Conservation (phyloP, 2,797 vertebrate species). For the Nannoperca obscura region DNA sequence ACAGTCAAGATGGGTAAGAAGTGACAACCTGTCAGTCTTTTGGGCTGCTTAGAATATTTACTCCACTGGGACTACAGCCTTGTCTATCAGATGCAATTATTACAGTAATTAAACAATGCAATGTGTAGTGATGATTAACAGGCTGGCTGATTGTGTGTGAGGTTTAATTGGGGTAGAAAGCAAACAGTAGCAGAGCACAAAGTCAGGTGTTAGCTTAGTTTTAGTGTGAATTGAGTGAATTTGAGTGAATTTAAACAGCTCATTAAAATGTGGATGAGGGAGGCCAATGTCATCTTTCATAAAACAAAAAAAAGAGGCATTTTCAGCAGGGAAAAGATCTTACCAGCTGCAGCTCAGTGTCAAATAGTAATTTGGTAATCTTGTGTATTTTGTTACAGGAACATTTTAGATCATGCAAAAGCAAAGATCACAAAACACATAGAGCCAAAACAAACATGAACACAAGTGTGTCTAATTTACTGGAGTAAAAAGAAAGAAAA, state of each 20-base stretch:
- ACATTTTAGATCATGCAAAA: constrained; percentile 20
- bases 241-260: neutral
- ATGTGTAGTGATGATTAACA: constrained; percentile 59
- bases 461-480: constrained; percentile 50
- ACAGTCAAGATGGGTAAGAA: constrained; percentile 8
- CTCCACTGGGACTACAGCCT: constrained; percentile 47
- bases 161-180: constrained; percentile 32
- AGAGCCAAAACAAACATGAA: constrained; percentile 51
- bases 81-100: constrained; percentile 69
- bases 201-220: neutral
- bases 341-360: neutral
- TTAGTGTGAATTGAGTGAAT: too few species aligned
- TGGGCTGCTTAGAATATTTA: constrained; percentile 39
- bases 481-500: constrained; percentile 44
- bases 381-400: constrained; percentile 23
- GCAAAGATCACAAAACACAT: constrained; percentile 30
- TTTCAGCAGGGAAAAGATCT: constrained; percentile 9
- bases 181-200: constrained; percentile 16
- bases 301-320: neutral
- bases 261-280: neutral
- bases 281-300: neutral
- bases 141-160: constrained; percentile 50
- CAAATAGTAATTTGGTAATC: constrained; percentile 11
- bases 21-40: constrained; percentile 17
- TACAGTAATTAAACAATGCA: constrained; percentile 70